Conservation (phyloP, 2,888 invertebrate genomes). For the Mythimna ferrago region DNA sequence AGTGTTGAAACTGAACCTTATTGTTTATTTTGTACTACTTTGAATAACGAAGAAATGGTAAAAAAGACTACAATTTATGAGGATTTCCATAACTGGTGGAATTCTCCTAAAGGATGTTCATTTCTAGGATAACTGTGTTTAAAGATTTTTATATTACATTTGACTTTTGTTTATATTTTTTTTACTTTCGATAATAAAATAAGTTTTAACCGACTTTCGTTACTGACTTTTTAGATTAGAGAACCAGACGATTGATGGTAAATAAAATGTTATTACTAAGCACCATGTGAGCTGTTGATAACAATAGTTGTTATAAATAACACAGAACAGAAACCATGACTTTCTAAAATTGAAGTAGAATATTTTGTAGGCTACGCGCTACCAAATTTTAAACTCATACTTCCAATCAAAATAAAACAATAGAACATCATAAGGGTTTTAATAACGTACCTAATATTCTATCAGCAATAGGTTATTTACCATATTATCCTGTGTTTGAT, state of each 20-base stretch:
- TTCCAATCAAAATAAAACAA: no score
- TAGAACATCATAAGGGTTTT: no score
- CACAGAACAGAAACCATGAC: background rate
- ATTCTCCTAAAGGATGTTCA: conserved; percentile 44
- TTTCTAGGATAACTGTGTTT: background rate
- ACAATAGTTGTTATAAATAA: conserved; percentile 1
- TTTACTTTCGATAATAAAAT: background rate
- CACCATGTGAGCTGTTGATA: background rate
- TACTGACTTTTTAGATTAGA: background rate
- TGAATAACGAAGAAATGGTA: conserved; percentile 62
- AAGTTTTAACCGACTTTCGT: background rate
- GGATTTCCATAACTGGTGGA: conserved; percentile 62
- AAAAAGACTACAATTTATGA: conserved; percentile 54
- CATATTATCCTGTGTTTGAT: no score
- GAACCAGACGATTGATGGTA: background rate
- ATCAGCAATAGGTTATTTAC: no score
- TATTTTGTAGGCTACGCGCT: background rate
- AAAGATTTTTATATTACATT: background rate
- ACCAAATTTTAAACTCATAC: no score
- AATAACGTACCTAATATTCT: no score
- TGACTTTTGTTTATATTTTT: background rate
- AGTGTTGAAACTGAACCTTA: conserved; percentile 64
- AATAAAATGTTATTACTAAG: conserved; percentile 15
- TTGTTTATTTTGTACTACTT: conserved; percentile 68
- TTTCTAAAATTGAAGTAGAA: background rate